Evolutionary conservation across 2,888 invertebrate species (phyloP).

Genomic region (Andrena fulva): DNA sequence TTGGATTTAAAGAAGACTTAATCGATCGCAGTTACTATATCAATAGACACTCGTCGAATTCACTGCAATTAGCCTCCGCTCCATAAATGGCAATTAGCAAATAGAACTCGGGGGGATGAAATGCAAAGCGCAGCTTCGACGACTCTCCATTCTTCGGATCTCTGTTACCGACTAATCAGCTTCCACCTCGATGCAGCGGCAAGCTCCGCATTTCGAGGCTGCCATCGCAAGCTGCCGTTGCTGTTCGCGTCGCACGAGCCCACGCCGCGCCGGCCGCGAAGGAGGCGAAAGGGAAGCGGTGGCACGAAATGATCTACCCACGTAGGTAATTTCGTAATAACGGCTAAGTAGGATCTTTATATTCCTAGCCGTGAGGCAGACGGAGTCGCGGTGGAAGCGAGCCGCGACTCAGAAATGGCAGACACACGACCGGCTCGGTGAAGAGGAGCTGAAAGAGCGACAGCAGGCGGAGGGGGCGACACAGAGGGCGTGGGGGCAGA

Average conservation of each 20-base stretch:
- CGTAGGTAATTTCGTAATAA: constrained; percentile 82
- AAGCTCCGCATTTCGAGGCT: too few relatives aligned
- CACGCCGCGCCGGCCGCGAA: constrained; percentile 2
- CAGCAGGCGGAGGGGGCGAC: constrained; percentile 52
- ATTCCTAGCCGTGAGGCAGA: constrained; percentile 83
- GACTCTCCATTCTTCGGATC: too few relatives aligned
- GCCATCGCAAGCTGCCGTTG: constrained; percentile 28
- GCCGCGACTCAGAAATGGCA: constrained; percentile 43
- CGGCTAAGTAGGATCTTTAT: constrained; percentile 84
- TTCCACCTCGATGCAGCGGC: not conserved
- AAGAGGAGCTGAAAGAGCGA: constrained; percentile 5
- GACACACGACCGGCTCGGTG: constrained; percentile 7
- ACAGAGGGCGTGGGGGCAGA: constrained; percentile 18
- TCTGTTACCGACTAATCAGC: not conserved
- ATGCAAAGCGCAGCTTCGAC: too few relatives aligned
- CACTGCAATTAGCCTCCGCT: too few relatives aligned
- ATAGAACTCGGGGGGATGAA: too few relatives aligned
- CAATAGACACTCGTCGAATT: too few relatives aligned
- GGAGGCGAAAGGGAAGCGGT: constrained; percentile 71
- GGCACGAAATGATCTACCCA: constrained; percentile 81
- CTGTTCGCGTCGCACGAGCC: constrained; percentile 28
- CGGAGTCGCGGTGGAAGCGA: constrained; percentile 50
- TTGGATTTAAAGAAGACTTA: too few relatives aligned
- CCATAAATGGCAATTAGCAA: too few relatives aligned
- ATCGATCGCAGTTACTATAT: too few relatives aligned